Base-by-base conservation (phyloP, 1,140 invertebrate species). In the Vanessa atalanta region DNA sequence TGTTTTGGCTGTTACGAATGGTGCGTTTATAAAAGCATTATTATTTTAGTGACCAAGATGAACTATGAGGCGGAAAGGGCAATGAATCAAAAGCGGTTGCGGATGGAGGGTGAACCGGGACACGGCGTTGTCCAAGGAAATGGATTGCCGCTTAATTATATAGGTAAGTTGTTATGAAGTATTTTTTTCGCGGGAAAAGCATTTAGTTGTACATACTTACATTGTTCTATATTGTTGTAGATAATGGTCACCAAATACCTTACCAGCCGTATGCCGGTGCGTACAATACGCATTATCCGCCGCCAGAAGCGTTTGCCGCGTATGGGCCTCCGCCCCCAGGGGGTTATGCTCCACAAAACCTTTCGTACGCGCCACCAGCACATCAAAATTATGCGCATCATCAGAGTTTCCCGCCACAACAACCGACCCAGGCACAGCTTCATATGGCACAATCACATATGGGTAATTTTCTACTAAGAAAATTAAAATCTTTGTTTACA, bases 21-120 rank as follows among this genome's bases (percentile, higher is more conserved):
- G 79, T 80, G 79, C 50, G 76, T 82, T 76, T 84, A 67, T 81
- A 81, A 80, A 77, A 72, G 74, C 73, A 81, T 81, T 88, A 79
- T 91, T 78, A 84, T 92, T 92, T 86, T 88, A 91, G 91, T 88
- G 86, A 86, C 83, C 84, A 90, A 90, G 85, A 93, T 93, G 92
- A 93, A 93, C 88, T 93, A 93, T 93, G 91, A 93, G 79, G 91
- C 92, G 70, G 92, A 93, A 83, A 88, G 92, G 84, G 90, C 91
- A 43, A 93, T 93, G 90, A 92, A 90, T 83, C 93, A 93, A 82
- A 93, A 93, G 83, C 86, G 93, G 77, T 84, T 93, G 78, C 87
- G 93, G 77, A 93, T 93, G 93, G 93, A 93, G 79, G 88, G 86
- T 69, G 93, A 93, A 82, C 91, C 91, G 79, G 91, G 91, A 72